Conservation (phyloP, 2,797 vertebrate species). For the Mormyrops boulengeri region DNA sequence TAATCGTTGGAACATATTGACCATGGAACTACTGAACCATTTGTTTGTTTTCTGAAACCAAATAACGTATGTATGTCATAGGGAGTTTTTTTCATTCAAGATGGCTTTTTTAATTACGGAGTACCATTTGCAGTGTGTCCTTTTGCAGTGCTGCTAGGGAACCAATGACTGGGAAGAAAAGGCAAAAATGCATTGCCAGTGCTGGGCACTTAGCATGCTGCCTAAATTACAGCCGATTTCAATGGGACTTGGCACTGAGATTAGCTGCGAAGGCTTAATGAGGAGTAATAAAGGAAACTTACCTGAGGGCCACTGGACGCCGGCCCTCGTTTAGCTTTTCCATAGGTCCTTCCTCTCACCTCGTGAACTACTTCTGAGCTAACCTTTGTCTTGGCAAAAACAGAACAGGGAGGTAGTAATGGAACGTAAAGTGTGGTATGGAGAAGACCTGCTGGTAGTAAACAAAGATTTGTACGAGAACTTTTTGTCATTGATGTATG, state of each 20-base stretch:
- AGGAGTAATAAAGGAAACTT: slow-evolving; percentile 52
- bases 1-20: slow-evolving; percentile 10
- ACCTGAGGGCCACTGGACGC: slow-evolving; percentile 53
- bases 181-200: background rate
- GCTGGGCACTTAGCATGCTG: background rate
- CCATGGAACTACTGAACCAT: background rate
- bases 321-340: background rate
- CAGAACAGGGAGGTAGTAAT: background rate
- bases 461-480: background rate
- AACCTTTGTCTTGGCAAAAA: background rate
- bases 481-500: background rate
- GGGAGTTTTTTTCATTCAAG: background rate
- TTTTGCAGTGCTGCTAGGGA: background rate
- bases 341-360: slow-evolving; percentile 23
- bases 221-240: slow-evolving; percentile 40
- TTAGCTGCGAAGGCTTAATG: slow-evolving; percentile 50
- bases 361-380: background rate
- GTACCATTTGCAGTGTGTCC: background rate
- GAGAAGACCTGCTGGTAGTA: background rate
- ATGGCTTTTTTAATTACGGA: background rate
- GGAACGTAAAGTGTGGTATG: background rate
- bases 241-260: slow-evolving; percentile 38
- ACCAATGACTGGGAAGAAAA: background rate
- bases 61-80: background rate
- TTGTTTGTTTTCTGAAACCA: background rate